Evolutionary conservation across 2,113 vertebrate genomes (phyloP), one percentile per base, ranked within the genome.

Genomic region (Melierax canorus): DNA sequence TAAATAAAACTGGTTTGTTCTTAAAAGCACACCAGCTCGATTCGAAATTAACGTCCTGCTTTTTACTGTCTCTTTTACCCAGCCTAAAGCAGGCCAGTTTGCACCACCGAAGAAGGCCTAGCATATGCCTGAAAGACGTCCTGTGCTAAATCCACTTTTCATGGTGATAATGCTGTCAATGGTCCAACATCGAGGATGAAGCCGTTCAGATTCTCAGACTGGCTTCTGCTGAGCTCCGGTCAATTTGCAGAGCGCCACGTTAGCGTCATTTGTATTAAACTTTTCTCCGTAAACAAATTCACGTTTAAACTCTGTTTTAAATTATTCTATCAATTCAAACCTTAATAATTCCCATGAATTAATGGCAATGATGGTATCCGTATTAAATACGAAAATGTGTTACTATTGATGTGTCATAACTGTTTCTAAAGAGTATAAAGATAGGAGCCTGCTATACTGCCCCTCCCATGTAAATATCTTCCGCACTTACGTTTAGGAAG

Each of bases 401-500:
- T 64, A 64, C 56, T 76, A 14, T 27, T n/a, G 13, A 15, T 59
- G 45, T 3, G 6, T n/a, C 36, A 18, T 43, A 50, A 12, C 59
- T 59, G 39, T 81, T 71, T 74, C 83, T 58, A 59, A 15, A 53
- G 17, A 16, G 9, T 11, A 26, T 32, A 87, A 75, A 81, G 20
- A 34, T 0, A 34, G 15, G 67, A 85, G 17, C 20, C 22, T 64
- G 8, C 58, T 64, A 9, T 34, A 24, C 12, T 24, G 8, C 7
- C 51, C 4, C 29, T 81, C 32, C 46, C 63, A 45, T 12, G 24
- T 48, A 78, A 66, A 19, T 30, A 67, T 32, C 22, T 81, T 77
- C 7, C 16, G 27, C 9, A 3, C 3, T 38, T 23, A 26, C 0
- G 0, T 72, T 55, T 36, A 50, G 24, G 17, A 74, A 71, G 8